Evolutionary conservation across 2,797 vertebrate species (phyloP).

Genomic region (Tauraco hartlaubi): DNA sequence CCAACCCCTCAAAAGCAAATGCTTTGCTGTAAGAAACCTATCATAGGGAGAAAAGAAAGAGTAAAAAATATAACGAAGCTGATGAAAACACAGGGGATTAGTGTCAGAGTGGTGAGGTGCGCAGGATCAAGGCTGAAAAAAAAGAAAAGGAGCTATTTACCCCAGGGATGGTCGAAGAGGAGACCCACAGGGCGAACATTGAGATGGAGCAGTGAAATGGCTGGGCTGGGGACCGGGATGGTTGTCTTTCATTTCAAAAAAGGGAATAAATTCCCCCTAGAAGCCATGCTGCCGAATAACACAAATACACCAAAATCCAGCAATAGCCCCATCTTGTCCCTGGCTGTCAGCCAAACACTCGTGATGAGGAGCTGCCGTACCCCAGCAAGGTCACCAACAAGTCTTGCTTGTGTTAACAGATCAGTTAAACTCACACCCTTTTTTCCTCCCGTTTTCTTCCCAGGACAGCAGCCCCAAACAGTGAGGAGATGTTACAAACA

Average conservation of each 20-base stretch:
- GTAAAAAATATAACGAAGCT: neutral
- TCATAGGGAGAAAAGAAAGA: neutral
- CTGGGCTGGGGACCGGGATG: neutral
- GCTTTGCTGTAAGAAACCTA: neutral
- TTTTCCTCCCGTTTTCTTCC: conserved; percentile 2
- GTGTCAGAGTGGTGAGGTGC: accelerated
- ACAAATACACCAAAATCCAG: neutral
- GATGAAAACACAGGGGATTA: neutral
- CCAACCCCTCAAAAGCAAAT: neutral
- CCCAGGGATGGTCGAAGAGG: neutral
- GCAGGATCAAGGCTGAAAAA: neutral
- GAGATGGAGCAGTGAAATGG: neutral
- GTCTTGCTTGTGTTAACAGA: neutral
- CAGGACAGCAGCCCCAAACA: conserved; percentile 48
- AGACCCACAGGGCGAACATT: neutral
- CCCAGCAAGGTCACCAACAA: conserved; percentile 31
- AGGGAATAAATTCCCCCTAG: neutral
- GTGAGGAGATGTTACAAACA: neutral
- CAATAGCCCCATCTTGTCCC: accelerated
- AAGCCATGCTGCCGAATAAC: neutral
- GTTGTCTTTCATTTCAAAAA: neutral
- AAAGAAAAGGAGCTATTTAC: neutral
- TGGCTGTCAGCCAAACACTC: neutral
- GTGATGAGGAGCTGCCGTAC: neutral
- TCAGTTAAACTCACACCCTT: neutral